A percentile compares a stretch with the other conserved stretches of the same genome.
These are phyloP conservation scores for Pseudococcus viburni DNA, from an alignment of 2,888 invertebrate species.

Conservation along the genomic window DNA sequence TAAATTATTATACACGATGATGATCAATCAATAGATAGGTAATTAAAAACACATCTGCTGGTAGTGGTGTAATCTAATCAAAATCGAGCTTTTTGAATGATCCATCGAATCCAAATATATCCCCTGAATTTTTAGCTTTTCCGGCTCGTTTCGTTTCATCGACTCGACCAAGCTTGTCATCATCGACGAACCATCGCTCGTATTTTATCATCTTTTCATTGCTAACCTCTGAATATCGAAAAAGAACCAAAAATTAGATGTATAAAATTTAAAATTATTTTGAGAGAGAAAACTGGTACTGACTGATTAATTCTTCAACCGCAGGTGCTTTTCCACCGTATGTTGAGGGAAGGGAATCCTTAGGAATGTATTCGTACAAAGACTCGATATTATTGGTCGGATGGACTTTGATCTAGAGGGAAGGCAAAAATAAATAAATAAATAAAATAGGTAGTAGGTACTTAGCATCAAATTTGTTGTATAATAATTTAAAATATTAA, in stretches of 20 bases:
- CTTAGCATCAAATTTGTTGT: too few species aligned
- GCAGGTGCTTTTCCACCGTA: constrained; percentile 67
- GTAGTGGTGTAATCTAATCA: constrained; percentile 67
- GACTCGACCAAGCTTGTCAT: constrained; percentile 68
- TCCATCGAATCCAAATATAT: constrained; percentile 68
- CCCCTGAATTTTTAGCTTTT: constrained; percentile 63
- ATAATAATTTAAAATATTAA: too few species aligned
- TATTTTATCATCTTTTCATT: constrained; percentile 67
- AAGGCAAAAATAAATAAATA: not conserved
- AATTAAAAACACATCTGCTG: not conserved
- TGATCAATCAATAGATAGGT: not conserved
- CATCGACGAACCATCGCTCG: constrained; percentile 68
- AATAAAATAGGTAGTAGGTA: too few species aligned
- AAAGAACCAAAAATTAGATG: not conserved
- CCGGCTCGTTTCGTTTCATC: constrained; percentile 69
- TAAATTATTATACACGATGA: too few species aligned
- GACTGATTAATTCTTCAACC: constrained; percentile 66
- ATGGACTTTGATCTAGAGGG: constrained; percentile 61
- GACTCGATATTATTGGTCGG: constrained; percentile 59
- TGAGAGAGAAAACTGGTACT: not conserved
- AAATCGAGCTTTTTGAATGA: constrained; percentile 69
- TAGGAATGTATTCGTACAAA: constrained; percentile 65
- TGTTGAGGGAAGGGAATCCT: constrained; percentile 65
- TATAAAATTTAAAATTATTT: not conserved
- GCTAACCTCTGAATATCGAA: constrained; percentile 43